Evolutionary conservation across 2,888 invertebrate species (phyloP).

Genomic region (Lucinisca nassula): DNA sequence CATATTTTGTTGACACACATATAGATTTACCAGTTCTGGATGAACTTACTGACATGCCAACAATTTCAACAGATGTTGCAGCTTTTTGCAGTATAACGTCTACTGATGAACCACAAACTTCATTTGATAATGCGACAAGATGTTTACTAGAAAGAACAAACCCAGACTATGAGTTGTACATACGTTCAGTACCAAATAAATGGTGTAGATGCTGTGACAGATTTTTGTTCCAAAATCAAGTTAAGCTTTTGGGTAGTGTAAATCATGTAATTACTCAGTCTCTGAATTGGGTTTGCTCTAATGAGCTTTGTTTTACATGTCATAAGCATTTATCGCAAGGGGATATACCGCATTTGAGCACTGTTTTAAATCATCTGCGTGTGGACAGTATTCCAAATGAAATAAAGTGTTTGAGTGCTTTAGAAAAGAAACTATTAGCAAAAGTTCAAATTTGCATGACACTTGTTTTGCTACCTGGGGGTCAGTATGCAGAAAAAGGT

Average conservation of each 20-base stretch:
- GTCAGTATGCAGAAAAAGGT: constrained; percentile 56
- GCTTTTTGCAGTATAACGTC: too few relatives aligned
- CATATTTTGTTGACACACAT: too few relatives aligned
- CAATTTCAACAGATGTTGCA: too few relatives aligned
- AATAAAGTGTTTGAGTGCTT: constrained; percentile 4
- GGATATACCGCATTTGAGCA: constrained; percentile 19
- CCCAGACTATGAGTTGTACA: neutral
- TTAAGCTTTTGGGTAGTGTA: neutral
- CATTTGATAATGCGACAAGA: too few relatives aligned
- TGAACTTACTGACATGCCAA: too few relatives aligned
- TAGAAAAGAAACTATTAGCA: constrained; percentile 37
- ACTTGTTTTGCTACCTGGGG: constrained; percentile 47
- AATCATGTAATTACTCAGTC: neutral
- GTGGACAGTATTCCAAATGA: constrained; percentile 16
- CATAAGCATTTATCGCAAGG: neutral
- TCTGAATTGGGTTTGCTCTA: neutral
- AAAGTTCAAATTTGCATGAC: constrained; percentile 40
- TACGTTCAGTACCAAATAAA: neutral
- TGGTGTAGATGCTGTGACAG: neutral
- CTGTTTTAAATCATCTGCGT: constrained; percentile 16
- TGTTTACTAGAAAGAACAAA: too few relatives aligned
- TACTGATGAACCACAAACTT: too few relatives aligned
- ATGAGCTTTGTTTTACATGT: constrained; percentile 9
- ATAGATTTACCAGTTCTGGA: too few relatives aligned
- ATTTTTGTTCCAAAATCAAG: constrained; percentile 10